Conservation (phyloP, 2,797 vertebrate genomes). For the Podarcis lilfordi region DNA sequence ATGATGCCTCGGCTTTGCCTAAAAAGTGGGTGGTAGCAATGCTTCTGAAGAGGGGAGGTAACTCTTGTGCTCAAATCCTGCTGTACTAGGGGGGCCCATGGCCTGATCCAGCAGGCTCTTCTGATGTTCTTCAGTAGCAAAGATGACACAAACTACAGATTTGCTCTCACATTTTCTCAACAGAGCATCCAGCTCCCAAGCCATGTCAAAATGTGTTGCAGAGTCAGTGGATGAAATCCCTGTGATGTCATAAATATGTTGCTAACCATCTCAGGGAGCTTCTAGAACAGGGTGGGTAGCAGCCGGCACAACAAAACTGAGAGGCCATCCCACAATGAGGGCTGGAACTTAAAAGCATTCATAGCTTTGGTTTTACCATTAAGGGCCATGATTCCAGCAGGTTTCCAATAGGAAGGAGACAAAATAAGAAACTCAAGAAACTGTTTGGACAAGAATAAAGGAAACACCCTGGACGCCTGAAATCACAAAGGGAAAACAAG, state of each 20-base stretch:
- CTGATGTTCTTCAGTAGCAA: not conserved
- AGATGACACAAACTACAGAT: not conserved
- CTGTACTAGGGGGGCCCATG: too few relatives aligned
- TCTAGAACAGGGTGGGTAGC: slow-evolving; percentile 2
- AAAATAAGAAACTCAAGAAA: not conserved
- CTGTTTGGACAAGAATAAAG: not conserved
- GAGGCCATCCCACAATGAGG: not conserved
- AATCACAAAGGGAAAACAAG: not conserved
- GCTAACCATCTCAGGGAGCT: not conserved
- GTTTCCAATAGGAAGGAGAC: not conserved
- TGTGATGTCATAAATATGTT: slow-evolving; percentile 22
- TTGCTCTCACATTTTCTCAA: not conserved
- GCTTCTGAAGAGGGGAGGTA: too few relatives aligned
- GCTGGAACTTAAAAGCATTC: not conserved
- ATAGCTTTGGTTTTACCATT: not conserved
- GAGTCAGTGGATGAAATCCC: not conserved
- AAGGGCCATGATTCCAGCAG: not conserved
- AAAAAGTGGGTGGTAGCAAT: too few relatives aligned
- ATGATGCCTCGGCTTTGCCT: too few relatives aligned
- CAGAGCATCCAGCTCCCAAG: not conserved
- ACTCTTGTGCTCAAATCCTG: not conserved
- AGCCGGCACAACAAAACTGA: not conserved
- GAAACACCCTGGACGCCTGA: not conserved
- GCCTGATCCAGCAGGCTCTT: too few relatives aligned
- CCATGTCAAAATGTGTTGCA: not conserved